These are phyloP conservation scores for Sesamia inferens DNA, from an alignment of 2,888 invertebrate species.

Conservation along the genomic window DNA sequence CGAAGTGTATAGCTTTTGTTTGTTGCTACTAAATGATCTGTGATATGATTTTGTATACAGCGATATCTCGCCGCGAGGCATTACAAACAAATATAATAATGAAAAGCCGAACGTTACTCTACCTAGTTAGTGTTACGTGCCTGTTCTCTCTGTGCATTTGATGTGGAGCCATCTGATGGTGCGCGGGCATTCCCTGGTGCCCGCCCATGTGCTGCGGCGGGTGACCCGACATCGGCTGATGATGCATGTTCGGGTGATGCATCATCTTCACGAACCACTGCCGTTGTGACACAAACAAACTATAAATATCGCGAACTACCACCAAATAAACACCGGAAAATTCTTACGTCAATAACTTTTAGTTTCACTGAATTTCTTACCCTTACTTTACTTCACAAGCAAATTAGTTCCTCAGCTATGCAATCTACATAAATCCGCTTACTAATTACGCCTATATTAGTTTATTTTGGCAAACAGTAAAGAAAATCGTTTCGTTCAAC, in stretches of 20 bases:
- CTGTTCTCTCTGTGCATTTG: constrained; percentile 92
- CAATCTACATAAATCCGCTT: constrained; percentile 83
- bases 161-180: constrained; percentile 92
- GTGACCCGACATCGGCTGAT: constrained; percentile 88
- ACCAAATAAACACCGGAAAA: constrained; percentile 82
- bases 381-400: constrained; percentile 75
- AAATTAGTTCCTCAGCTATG: constrained; percentile 76
- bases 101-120: constrained; percentile 81
- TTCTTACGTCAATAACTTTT: constrained; percentile 67
- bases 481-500: constrained; percentile 94
- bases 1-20: constrained; percentile 15
- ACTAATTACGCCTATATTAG: constrained; percentile 79
- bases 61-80: constrained; percentile 53
- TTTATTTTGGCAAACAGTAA: constrained; percentile 94
- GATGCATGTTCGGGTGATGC: constrained; percentile 90
- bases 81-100: constrained; percentile 75
- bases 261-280: constrained; percentile 85
- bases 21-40: constrained; percentile 41
- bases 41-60: constrained; percentile 57
- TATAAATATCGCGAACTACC: constrained; percentile 68
- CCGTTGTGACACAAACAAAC: constrained; percentile 81
- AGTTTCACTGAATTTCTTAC: constrained; percentile 80
- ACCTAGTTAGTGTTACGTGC: constrained; percentile 89
- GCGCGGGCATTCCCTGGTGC: constrained; percentile 86
- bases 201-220: constrained; percentile 87